Evolutionary conservation across 1,140 invertebrate species (phyloP).

Genomic region (Pachyrhynchus sulphureomaculatus): DNA sequence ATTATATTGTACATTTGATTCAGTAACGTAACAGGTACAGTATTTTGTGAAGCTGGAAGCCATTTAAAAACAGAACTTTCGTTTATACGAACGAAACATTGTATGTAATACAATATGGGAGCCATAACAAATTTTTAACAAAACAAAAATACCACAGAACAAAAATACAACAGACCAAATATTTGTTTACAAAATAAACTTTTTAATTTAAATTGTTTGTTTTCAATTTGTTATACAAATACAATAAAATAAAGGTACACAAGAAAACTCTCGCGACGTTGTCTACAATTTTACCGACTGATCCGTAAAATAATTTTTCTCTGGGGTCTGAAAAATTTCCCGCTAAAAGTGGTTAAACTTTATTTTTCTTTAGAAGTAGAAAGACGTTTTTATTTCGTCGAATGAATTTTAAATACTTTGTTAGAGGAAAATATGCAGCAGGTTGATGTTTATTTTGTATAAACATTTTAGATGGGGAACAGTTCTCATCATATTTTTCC

Average conservation of each 20-base stretch:
- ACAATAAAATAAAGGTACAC: background rate
- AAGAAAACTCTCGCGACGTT: background rate
- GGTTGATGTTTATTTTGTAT: too few species aligned
- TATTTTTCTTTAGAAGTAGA: background rate
- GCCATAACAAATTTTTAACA: background rate
- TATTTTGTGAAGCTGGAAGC: too few species aligned
- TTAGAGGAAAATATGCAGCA: too few species aligned
- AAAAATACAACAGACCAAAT: slow-evolving; percentile 4
- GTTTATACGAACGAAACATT: too few species aligned
- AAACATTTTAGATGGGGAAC: too few species aligned
- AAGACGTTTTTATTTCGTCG: background rate
- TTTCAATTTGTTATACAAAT: slow-evolving; percentile 38
- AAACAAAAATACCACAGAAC: background rate
- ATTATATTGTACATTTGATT: too few species aligned
- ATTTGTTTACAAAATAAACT: slow-evolving; percentile 30
- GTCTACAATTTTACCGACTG: slow-evolving; percentile 7
- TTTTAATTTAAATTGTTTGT: slow-evolving; percentile 31
- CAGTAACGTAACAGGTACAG: too few species aligned
- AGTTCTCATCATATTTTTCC: too few species aligned
- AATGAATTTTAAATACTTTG: too few species aligned
- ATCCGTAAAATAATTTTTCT: slow-evolving; percentile 10
- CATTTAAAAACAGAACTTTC: too few species aligned
- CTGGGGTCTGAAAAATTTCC: background rate
- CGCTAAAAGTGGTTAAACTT: background rate
- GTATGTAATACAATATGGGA: too few species aligned